Evolutionary conservation across 2,113 vertebrate genomes (phyloP).

Genomic region (Phalacrocorax pelagicus): DNA sequence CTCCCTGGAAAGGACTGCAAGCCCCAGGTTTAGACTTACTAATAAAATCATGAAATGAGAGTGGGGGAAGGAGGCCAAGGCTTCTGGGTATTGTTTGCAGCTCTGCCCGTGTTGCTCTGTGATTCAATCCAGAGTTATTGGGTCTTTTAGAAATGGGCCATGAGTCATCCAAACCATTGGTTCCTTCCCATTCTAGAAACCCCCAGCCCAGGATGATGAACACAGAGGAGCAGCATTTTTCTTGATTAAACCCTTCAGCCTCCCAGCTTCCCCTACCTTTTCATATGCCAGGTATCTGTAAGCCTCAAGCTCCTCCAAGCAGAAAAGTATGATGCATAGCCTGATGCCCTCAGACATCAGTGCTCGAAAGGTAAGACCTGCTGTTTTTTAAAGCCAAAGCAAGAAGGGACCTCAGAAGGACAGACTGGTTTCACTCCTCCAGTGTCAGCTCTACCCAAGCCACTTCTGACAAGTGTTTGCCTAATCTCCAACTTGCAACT

Average conservation of each 20-base stretch:
- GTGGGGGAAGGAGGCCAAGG: not conserved
- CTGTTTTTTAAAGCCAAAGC: not conserved
- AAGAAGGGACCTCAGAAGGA: not conserved
- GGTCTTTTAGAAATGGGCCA: not conserved
- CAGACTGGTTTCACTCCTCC: not conserved
- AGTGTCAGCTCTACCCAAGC: not conserved
- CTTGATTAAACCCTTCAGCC: not conserved
- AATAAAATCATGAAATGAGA: not conserved
- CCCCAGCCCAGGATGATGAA: not conserved
- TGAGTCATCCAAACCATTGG: not conserved
- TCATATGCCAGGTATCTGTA: not conserved
- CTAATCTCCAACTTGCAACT: not conserved
- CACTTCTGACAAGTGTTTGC: not conserved
- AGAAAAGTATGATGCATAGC: not conserved
- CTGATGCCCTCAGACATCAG: not conserved
- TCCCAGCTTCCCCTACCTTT: not conserved
- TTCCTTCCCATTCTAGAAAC: not conserved
- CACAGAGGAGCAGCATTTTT: not conserved
- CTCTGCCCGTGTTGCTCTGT: not conserved
- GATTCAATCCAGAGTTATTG: not conserved
- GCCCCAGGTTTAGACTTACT: not conserved
- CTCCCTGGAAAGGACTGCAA: not conserved
- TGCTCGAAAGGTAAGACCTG: not conserved
- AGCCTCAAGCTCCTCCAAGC: not conserved
- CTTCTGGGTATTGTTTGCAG: slow-evolving; percentile 16